phyloP scores from a whole-genome alignment of 2,888 invertebrate species.

The Drosophila subsilvestris region DNA sequence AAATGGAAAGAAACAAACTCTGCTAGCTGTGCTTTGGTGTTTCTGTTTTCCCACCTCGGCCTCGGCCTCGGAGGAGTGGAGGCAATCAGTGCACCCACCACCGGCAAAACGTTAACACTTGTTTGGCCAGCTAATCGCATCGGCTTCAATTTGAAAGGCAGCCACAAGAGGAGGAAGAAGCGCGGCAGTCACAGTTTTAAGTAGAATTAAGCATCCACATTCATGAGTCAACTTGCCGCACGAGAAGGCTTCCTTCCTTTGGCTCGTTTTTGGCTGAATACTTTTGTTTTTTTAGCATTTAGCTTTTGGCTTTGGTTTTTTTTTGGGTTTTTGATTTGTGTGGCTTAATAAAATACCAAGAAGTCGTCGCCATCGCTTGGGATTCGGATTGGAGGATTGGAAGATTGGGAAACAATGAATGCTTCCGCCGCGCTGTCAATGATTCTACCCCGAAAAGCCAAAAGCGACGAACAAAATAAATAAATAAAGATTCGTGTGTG shows the following conservation, averaged over 20 bases:
- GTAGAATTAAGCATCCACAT: constrained; percentile 78
- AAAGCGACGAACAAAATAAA: constrained; percentile 15
- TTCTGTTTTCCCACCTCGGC: constrained; percentile 69
- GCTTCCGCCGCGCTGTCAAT: constrained; percentile 79
- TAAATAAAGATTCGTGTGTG: constrained; percentile 50
- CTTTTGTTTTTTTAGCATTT: constrained; percentile 45
- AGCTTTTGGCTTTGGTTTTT: constrained; percentile 23
- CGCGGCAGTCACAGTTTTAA: constrained; percentile 61
- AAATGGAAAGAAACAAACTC: constrained; percentile 66
- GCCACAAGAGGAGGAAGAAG: constrained; percentile 46
- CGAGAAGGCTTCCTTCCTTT: constrained; percentile 52
- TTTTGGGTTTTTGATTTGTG: constrained; percentile 67
- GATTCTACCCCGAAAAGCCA: constrained; percentile 69
- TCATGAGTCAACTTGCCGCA: constrained; percentile 76
- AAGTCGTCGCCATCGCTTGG: constrained; percentile 56
- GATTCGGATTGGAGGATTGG: constrained; percentile 51
- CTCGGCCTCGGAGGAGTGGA: constrained; percentile 55
- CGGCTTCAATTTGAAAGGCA: constrained; percentile 55
- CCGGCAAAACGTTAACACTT: constrained; percentile 66
- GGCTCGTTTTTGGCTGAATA: constrained; percentile 35
- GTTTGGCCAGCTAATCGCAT: constrained; percentile 75
- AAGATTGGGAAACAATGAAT: constrained; percentile 78
- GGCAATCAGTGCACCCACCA: constrained; percentile 71
- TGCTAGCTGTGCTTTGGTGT: constrained; percentile 36
- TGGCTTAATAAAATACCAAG: constrained; percentile 81